Base-by-base conservation (phyloP, 2,797 vertebrate species). In the Alcedo atthis region DNA sequence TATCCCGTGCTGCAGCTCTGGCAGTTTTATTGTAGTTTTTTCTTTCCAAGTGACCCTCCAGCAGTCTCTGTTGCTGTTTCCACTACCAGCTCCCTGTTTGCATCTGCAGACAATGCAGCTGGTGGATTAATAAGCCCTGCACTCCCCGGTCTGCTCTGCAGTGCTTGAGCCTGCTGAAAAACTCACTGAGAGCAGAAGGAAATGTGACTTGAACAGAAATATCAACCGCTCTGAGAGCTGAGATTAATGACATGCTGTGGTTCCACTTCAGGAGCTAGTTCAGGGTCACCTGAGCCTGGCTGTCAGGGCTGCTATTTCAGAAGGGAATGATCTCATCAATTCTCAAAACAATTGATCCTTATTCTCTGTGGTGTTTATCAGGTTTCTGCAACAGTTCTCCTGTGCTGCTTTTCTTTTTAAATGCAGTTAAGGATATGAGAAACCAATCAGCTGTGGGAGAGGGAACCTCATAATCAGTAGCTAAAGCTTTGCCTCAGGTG, bases 221-320 rank as follows among this genome's bases (percentile, higher is more conserved):
- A 12, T 35, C 82, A 83, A 26, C 46, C 89, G 88, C 66, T 92
- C 69, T 59, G 42, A 83, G 81, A 62, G 70, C 73, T 79, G 81
- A 83, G 94, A 93, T 76, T 93, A 95, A 81, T 94, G 94, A 92
- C 66, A 11, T 64, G 83, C 25, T 82, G 90, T 5, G 22, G 87
- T 90, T 94, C 76, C 80, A 58, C 63, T 89, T 92, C 55, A 69
- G 77, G 49, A 85, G 67, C 46, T 67, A 57, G 43, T 69, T 89
- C 77, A 75, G 55, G 63, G 91, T 88, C 62, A 96, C 67, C 57
- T 61, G 92, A 94, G 90, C 77, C 81, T 81, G 61, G 71, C 62
- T 79, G 76, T 62, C 66, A 85, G 83, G 78, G 46, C 57, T 91
- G 46, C 40, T 90, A 28, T 95, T 95, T 95, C 37, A 30, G 69